These are phyloP conservation scores for Drosophila peninsularis DNA, from an alignment of 2,888 invertebrate species.

Conservation along the genomic window DNA sequence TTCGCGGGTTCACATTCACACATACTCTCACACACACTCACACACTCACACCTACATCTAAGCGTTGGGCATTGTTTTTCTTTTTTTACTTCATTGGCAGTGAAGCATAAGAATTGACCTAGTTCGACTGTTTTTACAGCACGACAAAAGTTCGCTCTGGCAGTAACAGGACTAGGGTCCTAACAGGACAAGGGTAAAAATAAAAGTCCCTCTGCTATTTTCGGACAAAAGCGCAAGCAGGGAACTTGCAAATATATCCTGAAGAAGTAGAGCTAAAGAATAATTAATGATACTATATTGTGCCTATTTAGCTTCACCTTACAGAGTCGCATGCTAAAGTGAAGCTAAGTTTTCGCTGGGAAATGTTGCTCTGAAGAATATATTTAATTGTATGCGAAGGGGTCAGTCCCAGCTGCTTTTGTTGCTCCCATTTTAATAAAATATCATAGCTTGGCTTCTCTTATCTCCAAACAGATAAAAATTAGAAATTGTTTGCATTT, in stretches of 20 bases:
- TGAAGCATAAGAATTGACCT: constrained; percentile 78
- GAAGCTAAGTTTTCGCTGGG: not conserved
- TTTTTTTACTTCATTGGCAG: constrained; percentile 57
- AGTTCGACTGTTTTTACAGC: constrained; percentile 74
- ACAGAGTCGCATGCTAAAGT: not conserved
- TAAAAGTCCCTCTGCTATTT: not conserved
- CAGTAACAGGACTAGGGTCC: constrained; percentile 6
- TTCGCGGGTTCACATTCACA: constrained; percentile 19
- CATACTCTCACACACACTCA: constrained; percentile 9
- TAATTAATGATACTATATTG: not conserved
- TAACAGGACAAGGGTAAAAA: not conserved
- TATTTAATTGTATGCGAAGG: not conserved
- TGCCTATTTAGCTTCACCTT: not conserved
- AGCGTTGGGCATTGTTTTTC: constrained; percentile 31
- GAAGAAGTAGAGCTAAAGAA: not conserved
- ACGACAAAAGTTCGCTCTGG: constrained; percentile 18
- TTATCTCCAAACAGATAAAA: constrained; percentile 29
- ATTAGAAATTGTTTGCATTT: constrained; percentile 49
- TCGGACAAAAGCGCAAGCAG: not conserved
- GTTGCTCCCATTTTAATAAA: not conserved
- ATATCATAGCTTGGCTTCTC: not conserved
- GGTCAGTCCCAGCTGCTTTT: not conserved
- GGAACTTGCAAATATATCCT: not conserved
- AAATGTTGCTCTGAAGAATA: not conserved
- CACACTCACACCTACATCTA: constrained; percentile 11